Base-by-base conservation (phyloP, 2,113 vertebrate species). In the Phyllopteryx taeniolatus region DNA sequence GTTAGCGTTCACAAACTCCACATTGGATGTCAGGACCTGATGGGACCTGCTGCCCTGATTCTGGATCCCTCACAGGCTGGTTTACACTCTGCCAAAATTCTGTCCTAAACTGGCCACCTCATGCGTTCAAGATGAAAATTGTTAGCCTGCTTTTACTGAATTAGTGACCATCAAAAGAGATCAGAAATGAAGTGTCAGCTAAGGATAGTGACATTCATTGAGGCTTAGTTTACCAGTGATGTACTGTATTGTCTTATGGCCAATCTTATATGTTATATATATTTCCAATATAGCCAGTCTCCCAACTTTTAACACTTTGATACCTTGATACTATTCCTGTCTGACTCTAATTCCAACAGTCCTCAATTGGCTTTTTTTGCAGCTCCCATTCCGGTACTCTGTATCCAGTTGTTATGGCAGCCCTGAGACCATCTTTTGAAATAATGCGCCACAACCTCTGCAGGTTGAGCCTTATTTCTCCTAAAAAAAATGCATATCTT, bases 321-420 rank as follows among this genome's bases (percentile, higher is more conserved):
- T 49, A 49, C 47, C 20, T 1, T 54, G 51, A 20, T 56, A 12
- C 20, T 56, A 56, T 56, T 56, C 33, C 59, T 35, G 31, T 15
- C 15, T 33, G 59, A 35, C 31, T 61, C 31, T 35, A 61, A 61
- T 35, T 19, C 4, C 31, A 35, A 15, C 27, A 17, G 59, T 61
- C 31, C 31, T 61, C 14, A 33, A 61, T 35, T 61, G 31, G 7
- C 31, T 22, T 33, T 60, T 59, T 61, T 19, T 17, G 59, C 27
- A 31, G 31, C 59, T 61, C 0, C 14, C 31, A 17, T 33, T 27
- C 20, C 11, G 10, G n/a, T 44, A 5, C 11, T 46, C 20, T 11
- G 43, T 46, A 46, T 66, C 8, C 64, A 9, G 64, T 66, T 12
- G 64, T 66, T 47, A 47, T 47, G 64, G 64, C 42, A 66, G 47